Evolutionary conservation across 2,113 vertebrate species (phyloP).

Genomic region (Sander lucioperca): DNA sequence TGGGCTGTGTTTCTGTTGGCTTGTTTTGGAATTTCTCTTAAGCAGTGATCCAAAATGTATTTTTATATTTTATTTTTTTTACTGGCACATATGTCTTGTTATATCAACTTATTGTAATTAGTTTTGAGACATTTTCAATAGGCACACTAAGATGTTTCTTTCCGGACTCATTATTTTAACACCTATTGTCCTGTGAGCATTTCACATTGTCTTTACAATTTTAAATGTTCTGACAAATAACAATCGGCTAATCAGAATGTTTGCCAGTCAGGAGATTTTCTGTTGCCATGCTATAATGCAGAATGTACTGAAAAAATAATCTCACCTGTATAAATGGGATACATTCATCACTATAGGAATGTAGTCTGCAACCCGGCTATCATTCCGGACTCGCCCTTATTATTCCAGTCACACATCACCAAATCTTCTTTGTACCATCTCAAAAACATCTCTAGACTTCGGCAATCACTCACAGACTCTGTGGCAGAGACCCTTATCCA

Average conservation of each 20-base stretch:
- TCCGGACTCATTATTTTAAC: not conserved
- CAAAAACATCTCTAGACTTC: too few species aligned
- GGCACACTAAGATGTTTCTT: not conserved
- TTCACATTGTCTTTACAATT: not conserved
- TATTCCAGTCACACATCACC: too few species aligned
- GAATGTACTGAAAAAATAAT: too few species aligned
- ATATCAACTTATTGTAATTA: not conserved
- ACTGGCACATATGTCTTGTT: not conserved
- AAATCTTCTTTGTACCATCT: too few species aligned
- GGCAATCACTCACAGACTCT: too few species aligned
- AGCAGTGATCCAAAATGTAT: not conserved
- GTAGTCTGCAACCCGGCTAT: too few species aligned
- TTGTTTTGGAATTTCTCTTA: not conserved
- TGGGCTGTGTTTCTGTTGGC: not conserved
- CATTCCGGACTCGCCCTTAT: too few species aligned
- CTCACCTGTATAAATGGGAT: not conserved
- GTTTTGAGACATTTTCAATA: not conserved
- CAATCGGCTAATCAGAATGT: not conserved
- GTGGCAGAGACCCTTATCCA: too few species aligned
- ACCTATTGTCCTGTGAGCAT: not conserved
- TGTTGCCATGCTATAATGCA: too few species aligned
- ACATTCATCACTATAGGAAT: not conserved
- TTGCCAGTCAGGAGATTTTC: not conserved
- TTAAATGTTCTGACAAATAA: not conserved
- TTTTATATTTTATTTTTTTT: not conserved